Percentiles rank a stretch among this genome's conserved stretches.
Evolutionary conservation across 2,888 invertebrate genomes (phyloP).

Genomic region (Sphaeridia pumilis): DNA sequence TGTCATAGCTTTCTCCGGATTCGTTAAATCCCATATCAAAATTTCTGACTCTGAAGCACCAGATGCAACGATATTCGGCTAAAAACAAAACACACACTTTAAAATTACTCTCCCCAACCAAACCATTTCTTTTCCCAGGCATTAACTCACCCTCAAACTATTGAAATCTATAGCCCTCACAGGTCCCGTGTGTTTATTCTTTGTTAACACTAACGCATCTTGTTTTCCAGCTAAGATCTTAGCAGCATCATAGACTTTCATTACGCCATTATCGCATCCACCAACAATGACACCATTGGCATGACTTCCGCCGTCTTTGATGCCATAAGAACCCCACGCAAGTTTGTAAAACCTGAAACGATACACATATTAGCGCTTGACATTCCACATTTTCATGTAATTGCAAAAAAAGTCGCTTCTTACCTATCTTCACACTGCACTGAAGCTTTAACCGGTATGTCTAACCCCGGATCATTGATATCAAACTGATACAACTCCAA

Average conservation of each 20-base stretch:
- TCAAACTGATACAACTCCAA: slow-evolving; percentile 80
- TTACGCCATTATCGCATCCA: slow-evolving; percentile 78
- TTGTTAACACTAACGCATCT: slow-evolving; percentile 54
- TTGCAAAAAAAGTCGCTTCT: too few species aligned
- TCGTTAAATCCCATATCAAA: slow-evolving; percentile 92
- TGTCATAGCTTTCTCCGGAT: slow-evolving; percentile 77
- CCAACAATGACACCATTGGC: slow-evolving; percentile 66
- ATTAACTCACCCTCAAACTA: slow-evolving; percentile 60
- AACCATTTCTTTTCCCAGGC: too few species aligned
- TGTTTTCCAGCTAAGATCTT: slow-evolving; percentile 55
- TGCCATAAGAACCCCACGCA: slow-evolving; percentile 71
- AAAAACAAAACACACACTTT: slow-evolving; percentile 36
- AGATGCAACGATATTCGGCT: slow-evolving; percentile 78
- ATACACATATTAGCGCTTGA: too few species aligned
- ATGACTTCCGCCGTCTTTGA: slow-evolving; percentile 42
- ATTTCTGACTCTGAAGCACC: slow-evolving; percentile 91
- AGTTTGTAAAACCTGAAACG: slow-evolving; percentile 69
- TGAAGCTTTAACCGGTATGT: slow-evolving; percentile 64
- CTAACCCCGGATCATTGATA: slow-evolving; percentile 67
- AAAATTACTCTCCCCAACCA: too few species aligned
- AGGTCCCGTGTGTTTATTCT: slow-evolving; percentile 75
- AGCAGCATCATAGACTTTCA: slow-evolving; percentile 73
- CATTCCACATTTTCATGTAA: too few species aligned
- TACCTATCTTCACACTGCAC: slow-evolving; percentile 70
- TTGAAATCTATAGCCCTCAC: slow-evolving; percentile 85